Evolutionary conservation across 2,797 vertebrate genomes (phyloP), one percentile per base, ranked within the genome.

Genomic region (Gadopsis marmoratus): DNA sequence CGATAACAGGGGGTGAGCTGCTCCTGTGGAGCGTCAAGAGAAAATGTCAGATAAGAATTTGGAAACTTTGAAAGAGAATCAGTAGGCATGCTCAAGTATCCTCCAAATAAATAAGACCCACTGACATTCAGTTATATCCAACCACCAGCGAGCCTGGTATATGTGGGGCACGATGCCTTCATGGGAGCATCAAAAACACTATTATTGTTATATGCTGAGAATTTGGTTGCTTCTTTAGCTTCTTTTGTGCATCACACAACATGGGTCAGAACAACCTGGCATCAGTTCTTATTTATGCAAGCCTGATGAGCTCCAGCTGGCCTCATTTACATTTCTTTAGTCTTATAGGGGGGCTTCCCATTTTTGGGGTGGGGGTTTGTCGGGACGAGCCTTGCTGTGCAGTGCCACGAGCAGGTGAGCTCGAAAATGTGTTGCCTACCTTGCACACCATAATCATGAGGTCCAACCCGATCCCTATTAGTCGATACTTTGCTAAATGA

Each of bases 1-100:
- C 0, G 95, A 97, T 76, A 85, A 97, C 93, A 92, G 87, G 0
- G 96, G 96, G 96, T 97, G 90, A 91, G 93, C 58, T 37, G 23
- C 37, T 31, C 43, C 29, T 23, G 35, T 43, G 8, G 5, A 39
- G 29, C 13, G 29, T 71, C 59, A 59, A 39, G 33, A 51, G 67
- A 51, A 43, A 35, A 54, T n/a, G 23, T 10, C 62, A 37, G n/a
- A 12, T 5, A 4, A n/a, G 48, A 53, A 26, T 19, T 4, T 53
- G 8, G 1, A 29, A 26, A 72, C 35, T 51, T 31, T 61, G n/a
- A 45, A 4, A 62, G 26, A 53, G 6, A 37, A 50, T 58, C 31
- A 17, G 33, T 35, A 23, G 26, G 33, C 17, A 31, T 0, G 4
- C 9, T 37, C 5, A 23, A 1, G 17, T 39, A 48, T 13, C 37